phyloP scores from a whole-genome alignment of 2,797 vertebrate species.

The Myoxocephalus aenaeus region DNA sequence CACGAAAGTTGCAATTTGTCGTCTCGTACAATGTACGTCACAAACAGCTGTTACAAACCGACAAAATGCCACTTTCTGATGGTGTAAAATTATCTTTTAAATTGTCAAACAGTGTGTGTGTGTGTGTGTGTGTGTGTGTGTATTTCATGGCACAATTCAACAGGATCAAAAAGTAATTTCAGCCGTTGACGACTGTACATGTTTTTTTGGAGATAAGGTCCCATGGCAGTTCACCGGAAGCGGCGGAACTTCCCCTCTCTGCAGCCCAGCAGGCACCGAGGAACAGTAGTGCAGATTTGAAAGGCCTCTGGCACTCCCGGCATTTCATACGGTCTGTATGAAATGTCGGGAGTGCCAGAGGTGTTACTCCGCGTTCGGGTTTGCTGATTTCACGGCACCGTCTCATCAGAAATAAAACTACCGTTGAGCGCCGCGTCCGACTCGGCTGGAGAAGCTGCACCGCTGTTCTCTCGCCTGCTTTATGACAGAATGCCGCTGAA shows the following conservation, averaged over 20 bases:
- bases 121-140: too few species aligned
- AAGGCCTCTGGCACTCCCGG: not conserved
- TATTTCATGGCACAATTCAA: not conserved
- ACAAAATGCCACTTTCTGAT: not conserved
- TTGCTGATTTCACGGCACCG: conserved; percentile 17
- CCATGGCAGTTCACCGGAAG: not conserved
- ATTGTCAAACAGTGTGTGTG: not conserved
- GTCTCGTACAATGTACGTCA: not conserved
- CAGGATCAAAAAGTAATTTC: not conserved
- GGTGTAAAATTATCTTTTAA: not conserved
- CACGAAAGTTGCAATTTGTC: not conserved
- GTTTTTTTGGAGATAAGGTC: not conserved
- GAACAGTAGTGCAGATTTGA: conserved; percentile 22
- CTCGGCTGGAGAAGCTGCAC: conserved; percentile 28
- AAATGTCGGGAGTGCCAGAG: too few species aligned
- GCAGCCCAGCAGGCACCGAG: conserved; percentile 14
- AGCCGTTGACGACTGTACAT: not conserved
- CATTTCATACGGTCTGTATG: not conserved
- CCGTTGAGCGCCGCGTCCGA: not conserved
- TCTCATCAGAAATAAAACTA: conserved; percentile 38
- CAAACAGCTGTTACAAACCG: not conserved
- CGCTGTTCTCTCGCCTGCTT: conserved; percentile 41
- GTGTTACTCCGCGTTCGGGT: conserved; percentile 8
- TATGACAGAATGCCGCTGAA: conserved; percentile 37
- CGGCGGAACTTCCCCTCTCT: not conserved